These are phyloP conservation scores for Brachionus paranguensis DNA, from an alignment of 1,140 invertebrate genomes.

Conservation along the genomic window DNA sequence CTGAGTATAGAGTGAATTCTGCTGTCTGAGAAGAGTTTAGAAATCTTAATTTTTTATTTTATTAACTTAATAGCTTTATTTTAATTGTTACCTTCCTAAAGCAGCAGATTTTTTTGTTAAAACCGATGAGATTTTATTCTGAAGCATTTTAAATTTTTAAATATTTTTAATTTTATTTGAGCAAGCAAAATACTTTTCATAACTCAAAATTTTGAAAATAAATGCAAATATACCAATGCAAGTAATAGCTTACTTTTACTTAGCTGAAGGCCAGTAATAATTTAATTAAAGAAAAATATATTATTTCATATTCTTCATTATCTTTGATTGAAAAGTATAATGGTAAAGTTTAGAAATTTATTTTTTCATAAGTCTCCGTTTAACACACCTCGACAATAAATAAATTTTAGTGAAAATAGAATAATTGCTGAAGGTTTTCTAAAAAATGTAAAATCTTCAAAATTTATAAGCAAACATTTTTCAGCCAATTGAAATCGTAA, in stretches of 20 bases:
- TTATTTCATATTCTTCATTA: too few relatives aligned
- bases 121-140: neutral
- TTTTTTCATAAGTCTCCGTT: too few relatives aligned
- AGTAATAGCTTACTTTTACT: neutral
- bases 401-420: too few relatives aligned
- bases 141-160: neutral
- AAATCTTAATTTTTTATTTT: neutral
- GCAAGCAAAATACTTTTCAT: neutral
- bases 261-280: neutral
- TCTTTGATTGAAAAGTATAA: too few relatives aligned
- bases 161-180: neutral
- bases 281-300: too few relatives aligned
- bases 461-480: too few relatives aligned
- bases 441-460: too few relatives aligned
- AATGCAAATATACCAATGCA: neutral
- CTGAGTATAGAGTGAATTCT: neutral
- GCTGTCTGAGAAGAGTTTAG: neutral
- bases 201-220: neutral
- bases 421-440: too few relatives aligned
- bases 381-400: too few relatives aligned
- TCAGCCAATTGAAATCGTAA: too few relatives aligned
- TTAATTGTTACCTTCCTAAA: neutral
- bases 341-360: too few relatives aligned
- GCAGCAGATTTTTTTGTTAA: neutral
- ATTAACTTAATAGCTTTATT: neutral